Base-by-base conservation (phyloP, 2,888 invertebrate species). In the Trachelus iudaicus region DNA sequence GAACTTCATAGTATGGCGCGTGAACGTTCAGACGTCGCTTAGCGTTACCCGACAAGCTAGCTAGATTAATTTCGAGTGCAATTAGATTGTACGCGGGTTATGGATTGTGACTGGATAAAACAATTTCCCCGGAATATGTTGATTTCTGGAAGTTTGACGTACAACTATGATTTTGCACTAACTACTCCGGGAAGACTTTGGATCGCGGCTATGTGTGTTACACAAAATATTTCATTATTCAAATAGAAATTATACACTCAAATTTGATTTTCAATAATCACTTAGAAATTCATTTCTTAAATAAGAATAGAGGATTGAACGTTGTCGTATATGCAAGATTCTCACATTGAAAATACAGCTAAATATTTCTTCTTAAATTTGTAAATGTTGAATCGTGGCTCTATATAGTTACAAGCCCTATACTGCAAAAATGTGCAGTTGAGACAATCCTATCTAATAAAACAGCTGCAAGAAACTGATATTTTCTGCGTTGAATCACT, bases 51-150 rank as follows among this genome's bases (percentile, higher is more conserved):
- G 23, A 9, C 56, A 9, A 56, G 56, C 23, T 9, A 56, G 81
- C 80, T 83, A 83, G 83, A 85, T 83, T 83, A 85, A 84, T 84
- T 84, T 83, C 79, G 75, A 79, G 76, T 79, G 73, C 77, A 81
- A 83, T 80, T 83, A 83, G 81, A 82, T 83, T 80, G 81, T 77
- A 76, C 71, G 77, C 75, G 75, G 56, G 56, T 23, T 56, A 56
- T 23, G 23, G 23, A 23, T 9, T 56, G 23, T 40, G 56, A 56
- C 56, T 23, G 56, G 9, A 23, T 56, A 56, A 56, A 56, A 56
- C 23, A 56, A 56, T 56, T 56, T 23, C 23, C 56, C 9, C 1
- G 56, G 23, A 56, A 56, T 56, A 23, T 9, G 56, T 56, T 23
- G 56, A 56, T 56, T 56, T 56, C 56, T 56, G 56, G 9, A 56